Evolutionary conservation across 1,140 invertebrate genomes (phyloP).

Genomic region (Brachionus sp.): DNA sequence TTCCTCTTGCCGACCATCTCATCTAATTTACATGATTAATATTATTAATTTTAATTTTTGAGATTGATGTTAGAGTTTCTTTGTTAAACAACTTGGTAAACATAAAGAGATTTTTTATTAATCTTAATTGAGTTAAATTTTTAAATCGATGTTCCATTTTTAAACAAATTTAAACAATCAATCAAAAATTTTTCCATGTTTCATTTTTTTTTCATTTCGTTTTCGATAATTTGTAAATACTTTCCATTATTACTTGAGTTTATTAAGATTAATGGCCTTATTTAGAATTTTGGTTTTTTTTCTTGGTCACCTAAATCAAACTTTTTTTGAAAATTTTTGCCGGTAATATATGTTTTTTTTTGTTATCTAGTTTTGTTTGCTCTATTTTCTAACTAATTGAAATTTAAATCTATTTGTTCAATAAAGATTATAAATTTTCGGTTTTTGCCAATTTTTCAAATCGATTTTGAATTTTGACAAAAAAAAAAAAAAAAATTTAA

Average conservation of each 20-base stretch:
- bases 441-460: slow-evolving; percentile 15
- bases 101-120: not conserved
- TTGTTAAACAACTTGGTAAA: not conserved
- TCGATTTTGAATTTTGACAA: slow-evolving; percentile 10
- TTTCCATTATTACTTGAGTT: not conserved
- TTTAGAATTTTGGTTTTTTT: not conserved
- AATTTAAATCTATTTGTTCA: not conserved
- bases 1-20: not conserved
- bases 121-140: slow-evolving; percentile 12
- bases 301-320: not conserved
- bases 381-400: not conserved
- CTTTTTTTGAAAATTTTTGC: slow-evolving; percentile 28
- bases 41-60: slow-evolving; percentile 13
- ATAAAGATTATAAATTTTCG: not conserved
- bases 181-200: not conserved
- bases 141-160: slow-evolving; percentile 6
- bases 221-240: slow-evolving; percentile 26
- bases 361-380: slow-evolving; percentile 8
- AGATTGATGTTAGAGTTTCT: slow-evolving; percentile 1
- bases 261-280: slow-evolving; percentile 1
- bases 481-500: not conserved
- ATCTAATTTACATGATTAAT: slow-evolving; percentile 12
- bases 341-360: slow-evolving; percentile 1
- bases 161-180: slow-evolving; percentile 20
- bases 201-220: slow-evolving; percentile 9